A percentile compares a stretch with the other conserved stretches of the same genome.
These are phyloP conservation scores for Cremastobaeus sp. DNA, from an alignment of 2,888 invertebrate genomes.

Conservation along the genomic window DNA sequence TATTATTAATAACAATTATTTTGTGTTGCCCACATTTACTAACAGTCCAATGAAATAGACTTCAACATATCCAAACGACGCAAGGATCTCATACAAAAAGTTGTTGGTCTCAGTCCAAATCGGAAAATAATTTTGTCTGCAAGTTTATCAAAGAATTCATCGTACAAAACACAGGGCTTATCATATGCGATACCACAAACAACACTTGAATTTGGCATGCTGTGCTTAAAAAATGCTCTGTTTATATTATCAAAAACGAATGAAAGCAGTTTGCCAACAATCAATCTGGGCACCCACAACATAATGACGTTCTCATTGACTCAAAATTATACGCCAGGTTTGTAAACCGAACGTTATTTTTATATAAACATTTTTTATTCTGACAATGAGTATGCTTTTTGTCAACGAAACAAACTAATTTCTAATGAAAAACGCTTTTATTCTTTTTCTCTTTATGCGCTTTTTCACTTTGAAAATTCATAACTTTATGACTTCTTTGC, in stretches of 20 bases:
- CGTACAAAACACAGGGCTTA: slow-evolving; percentile 82
- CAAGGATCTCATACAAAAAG: slow-evolving; percentile 81
- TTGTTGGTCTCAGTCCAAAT: slow-evolving; percentile 81
- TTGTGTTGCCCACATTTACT: no score
- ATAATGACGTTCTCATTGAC: slow-evolving; percentile 67
- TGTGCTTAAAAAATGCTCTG: slow-evolving; percentile 92
- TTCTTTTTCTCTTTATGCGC: no score
- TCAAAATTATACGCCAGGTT: slow-evolving; percentile 60
- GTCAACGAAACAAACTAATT: no score
- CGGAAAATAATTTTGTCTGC: slow-evolving; percentile 83
- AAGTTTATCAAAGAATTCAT: slow-evolving; percentile 80
- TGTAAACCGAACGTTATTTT: neutral
- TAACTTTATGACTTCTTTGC: slow-evolving; percentile 6
- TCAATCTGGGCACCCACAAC: slow-evolving; percentile 64
- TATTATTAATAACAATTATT: no score
- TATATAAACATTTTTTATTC: no score
- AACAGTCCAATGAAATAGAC: slow-evolving; percentile 83
- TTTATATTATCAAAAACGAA: slow-evolving; percentile 81
- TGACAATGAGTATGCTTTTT: no score
- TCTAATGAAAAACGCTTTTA: no score
- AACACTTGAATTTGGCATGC: slow-evolving; percentile 92
- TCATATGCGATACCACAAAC: slow-evolving; percentile 92
- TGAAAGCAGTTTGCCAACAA: slow-evolving; percentile 67
- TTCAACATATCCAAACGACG: slow-evolving; percentile 81
- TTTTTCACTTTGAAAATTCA: neutral